A percentile compares a stretch with the other conserved stretches of the same genome.
phyloP scores from a whole-genome alignment of 1,140 invertebrate genomes.

The Bradynema listronoti region DNA sequence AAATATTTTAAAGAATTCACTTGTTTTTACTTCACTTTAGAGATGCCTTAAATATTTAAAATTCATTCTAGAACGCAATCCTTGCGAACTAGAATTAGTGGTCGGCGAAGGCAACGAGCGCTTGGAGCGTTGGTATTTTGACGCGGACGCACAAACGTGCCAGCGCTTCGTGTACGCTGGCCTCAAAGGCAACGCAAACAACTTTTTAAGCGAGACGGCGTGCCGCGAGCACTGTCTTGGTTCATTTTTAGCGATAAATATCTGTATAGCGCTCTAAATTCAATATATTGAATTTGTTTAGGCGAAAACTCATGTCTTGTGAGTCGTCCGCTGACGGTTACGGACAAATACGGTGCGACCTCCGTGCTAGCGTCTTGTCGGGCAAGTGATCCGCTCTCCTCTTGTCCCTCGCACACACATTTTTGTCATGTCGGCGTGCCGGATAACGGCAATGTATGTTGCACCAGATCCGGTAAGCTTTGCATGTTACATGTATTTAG shows the following conservation, averaged over 20 bases:
- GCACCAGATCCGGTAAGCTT: conserved; percentile 32
- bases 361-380: conserved; percentile 43
- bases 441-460: conserved; percentile 46
- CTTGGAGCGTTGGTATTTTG: conserved; percentile 50
- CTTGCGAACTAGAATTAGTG: conserved; percentile 50
- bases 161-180: conserved; percentile 46
- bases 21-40: no score
- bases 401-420: conserved; percentile 38
- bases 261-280: no score
- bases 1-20: no score
- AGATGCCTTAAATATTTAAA: no score
- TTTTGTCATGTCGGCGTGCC: conserved; percentile 49
- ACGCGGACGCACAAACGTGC: conserved; percentile 43
- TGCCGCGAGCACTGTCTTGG: conserved; percentile 31
- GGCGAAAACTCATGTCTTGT: not conserved
- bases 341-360: conserved; percentile 18
- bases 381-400: conserved; percentile 36
- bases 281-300: no score
- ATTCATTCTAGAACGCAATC: conserved; percentile 1
- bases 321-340: not conserved
- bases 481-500: not conserved
- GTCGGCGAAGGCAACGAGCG: conserved; percentile 38
- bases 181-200: conserved; percentile 67
- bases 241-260: no score
- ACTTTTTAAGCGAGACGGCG: conserved; percentile 69